A percentile compares a stretch with the other conserved stretches of the same genome.
Evolutionary conservation across 2,113 vertebrate species (phyloP).

Genomic region (Hippocampus zosterae): DNA sequence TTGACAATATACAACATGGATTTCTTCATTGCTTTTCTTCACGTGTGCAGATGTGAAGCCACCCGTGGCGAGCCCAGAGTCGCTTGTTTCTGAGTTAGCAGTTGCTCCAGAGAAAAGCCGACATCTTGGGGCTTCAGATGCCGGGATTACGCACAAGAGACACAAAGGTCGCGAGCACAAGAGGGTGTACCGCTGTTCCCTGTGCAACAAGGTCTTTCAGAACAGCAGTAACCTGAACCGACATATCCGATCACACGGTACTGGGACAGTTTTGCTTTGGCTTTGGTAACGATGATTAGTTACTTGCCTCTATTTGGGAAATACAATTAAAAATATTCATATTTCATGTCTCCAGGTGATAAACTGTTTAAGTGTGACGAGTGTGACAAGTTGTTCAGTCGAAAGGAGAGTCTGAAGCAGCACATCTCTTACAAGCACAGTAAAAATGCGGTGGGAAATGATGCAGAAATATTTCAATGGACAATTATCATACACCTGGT

Average conservation of each 20-base stretch:
- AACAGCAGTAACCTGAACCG: conserved; percentile 99
- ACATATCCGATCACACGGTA: conserved; percentile 94
- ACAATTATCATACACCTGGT: background rate
- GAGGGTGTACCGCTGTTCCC: conserved; percentile 86
- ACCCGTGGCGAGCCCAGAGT: conserved; percentile 45
- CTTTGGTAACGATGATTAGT: background rate
- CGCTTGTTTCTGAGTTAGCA: conserved; percentile 42
- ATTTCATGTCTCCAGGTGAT: conserved; percentile 75
- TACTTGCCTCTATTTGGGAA: background rate
- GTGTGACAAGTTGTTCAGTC: conserved; percentile 96
- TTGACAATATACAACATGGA: background rate
- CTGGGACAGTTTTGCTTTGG: rapidly evolving
- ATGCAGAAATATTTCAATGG: rapidly evolving
- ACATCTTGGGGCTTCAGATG: conserved; percentile 30
- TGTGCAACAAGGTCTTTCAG: conserved; percentile 94
- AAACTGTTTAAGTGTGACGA: conserved; percentile 98
- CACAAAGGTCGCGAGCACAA: conserved; percentile 82
- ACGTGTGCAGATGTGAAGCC: conserved; percentile 50
- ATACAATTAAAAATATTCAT: background rate
- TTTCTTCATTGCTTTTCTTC: conserved; percentile 8
- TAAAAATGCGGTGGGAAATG: conserved; percentile 79
- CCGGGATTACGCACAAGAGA: conserved; percentile 37
- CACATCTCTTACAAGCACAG: conserved; percentile 99
- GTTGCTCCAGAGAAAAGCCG: conserved; percentile 29
- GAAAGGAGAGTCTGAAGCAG: conserved; percentile 97